Evolutionary conservation across 2,797 vertebrate genomes (phyloP).

Genomic region (Leptodactylus fallax): DNA sequence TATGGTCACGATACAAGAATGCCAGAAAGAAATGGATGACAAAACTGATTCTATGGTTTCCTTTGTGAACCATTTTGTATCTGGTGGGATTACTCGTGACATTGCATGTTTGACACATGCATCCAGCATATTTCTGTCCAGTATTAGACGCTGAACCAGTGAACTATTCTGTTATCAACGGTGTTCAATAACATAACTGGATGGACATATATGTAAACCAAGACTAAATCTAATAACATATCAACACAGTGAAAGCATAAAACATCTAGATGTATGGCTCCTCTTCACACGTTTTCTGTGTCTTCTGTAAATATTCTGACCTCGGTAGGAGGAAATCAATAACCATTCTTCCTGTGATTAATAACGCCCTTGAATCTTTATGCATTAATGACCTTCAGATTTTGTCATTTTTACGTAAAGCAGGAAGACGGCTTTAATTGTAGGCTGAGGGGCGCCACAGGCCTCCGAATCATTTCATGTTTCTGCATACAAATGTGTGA

Average conservation of each 20-base stretch:
- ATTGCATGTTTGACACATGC: neutral
- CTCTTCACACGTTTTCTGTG: neutral
- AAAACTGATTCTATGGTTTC: neutral
- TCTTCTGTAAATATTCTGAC: conserved; percentile 29
- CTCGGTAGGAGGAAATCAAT: conserved; percentile 52
- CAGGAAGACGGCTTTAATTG: conserved; percentile 28
- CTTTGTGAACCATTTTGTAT: neutral
- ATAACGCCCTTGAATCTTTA: conserved; percentile 45
- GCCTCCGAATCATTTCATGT: conserved; percentile 33
- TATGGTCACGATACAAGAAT: no score
- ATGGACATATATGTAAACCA: neutral
- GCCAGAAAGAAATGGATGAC: neutral
- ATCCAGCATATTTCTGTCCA: neutral
- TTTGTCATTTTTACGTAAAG: neutral
- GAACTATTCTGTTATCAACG: neutral
- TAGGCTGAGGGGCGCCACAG: conserved; percentile 7
- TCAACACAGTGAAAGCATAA: neutral
- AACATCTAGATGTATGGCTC: neutral
- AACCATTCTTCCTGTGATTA: conserved; percentile 46
- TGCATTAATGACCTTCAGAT: conserved; percentile 38
- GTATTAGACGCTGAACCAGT: no score
- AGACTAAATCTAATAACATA: neutral
- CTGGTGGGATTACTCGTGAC: neutral
- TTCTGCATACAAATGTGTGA: conserved; percentile 38
- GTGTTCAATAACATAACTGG: neutral